phyloP scores from a whole-genome alignment of 2,797 vertebrate genomes.

The Tadarida brasiliensis region DNA sequence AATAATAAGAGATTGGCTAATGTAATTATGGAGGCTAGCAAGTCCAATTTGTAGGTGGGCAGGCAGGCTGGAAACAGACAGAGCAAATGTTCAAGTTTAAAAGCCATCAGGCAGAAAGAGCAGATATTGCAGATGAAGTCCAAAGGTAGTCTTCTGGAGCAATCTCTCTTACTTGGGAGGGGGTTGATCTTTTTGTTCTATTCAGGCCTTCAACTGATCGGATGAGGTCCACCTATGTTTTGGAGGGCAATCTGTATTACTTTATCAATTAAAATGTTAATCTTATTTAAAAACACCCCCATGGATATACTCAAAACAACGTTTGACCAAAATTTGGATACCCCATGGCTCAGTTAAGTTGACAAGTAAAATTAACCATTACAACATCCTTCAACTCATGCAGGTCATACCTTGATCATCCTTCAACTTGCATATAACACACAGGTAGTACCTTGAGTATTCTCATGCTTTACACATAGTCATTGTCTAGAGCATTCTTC shows the following conservation, averaged over 20 bases:
- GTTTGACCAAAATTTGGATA: neutral
- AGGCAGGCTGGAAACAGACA: neutral
- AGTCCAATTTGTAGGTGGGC: neutral
- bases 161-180: neutral
- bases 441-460: neutral
- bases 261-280: constrained; percentile 5
- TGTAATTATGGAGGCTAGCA: neutral
- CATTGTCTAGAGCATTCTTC: neutral
- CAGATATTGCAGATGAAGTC: neutral
- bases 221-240: neutral
- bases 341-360: neutral
- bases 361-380: neutral
- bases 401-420: neutral
- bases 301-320: neutral
- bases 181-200: neutral
- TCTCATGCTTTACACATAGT: neutral
- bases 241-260: neutral
- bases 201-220: neutral
- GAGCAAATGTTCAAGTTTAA: neutral
- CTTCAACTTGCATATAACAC: neutral
- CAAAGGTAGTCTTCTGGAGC: neutral
- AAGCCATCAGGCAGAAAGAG: neutral
- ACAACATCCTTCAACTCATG: neutral
- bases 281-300: neutral
- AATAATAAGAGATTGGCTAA: neutral